Evolutionary conservation across 2,888 invertebrate genomes (phyloP), one percentile per base, ranked within the genome.

Genomic region (Chrysodeixis includens): DNA sequence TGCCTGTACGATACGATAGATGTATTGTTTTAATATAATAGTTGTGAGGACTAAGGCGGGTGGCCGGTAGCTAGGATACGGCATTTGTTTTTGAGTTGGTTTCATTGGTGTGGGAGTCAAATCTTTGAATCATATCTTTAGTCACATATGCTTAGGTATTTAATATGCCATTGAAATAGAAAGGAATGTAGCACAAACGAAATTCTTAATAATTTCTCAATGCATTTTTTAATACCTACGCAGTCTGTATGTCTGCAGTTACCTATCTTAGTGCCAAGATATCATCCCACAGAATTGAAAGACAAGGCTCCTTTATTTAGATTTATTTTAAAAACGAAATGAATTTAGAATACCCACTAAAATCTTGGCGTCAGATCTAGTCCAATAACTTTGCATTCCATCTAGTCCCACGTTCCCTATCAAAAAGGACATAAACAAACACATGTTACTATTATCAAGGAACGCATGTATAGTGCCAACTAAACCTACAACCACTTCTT

Each of bases 1-100:
- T 76, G 52, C 51, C 54, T 71, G 58, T 56, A n/a, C n/a, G n/a
- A 65, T 60, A 61, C 51, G 57, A 57, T 54, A 56, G 65, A 35
- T 32, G 5, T 59, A 10, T 54, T 56, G n/a, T 16, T 35, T 12
- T 35, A 12, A 14, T 4, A 14, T 35, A 4, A 26, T 6, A 4
- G 26, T 26, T 26, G 4, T 35, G 35, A 14, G 1, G 12, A 14
- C 12, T 12, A 12, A 12, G 26, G 55, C 57, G 57, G 30, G 66
- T 73, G 58, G 56, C 56, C 67, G 56, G 73, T 60, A 35, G 53
- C 46, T 1, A 20, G 10, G 46, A 40, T n/a, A n/a, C n/a, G 6
- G 5, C 2, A 26, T 40, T 40, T 10, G 32, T n/a, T 40, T 40
- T 35, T 5, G 1, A 35, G 4, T 40, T 40, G 26, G 3, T 26